These are phyloP conservation scores for Augochlorella aurata DNA, from an alignment of 2,888 invertebrate species.

Conservation along the genomic window DNA sequence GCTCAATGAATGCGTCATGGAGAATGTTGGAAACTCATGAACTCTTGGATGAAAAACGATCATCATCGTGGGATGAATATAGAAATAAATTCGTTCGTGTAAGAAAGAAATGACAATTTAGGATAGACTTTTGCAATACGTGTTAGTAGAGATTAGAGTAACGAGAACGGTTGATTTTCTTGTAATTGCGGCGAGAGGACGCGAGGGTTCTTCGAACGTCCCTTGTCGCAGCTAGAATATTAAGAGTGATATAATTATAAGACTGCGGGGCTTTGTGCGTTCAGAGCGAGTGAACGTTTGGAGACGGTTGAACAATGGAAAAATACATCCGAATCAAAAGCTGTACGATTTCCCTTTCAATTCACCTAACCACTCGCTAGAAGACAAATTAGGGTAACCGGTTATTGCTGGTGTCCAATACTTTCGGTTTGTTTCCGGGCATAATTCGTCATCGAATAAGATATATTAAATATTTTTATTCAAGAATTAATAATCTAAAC, in stretches of 20 bases:
- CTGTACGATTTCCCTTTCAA: background rate
- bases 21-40: background rate
- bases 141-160: background rate
- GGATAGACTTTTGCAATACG: background rate
- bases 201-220: background rate
- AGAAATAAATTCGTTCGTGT: constrained; percentile 3
- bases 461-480: no score
- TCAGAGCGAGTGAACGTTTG: background rate
- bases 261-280: background rate
- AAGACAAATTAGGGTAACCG: background rate
- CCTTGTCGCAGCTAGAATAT: background rate
- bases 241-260: background rate
- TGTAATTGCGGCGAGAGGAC: background rate
- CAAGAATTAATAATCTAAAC: no score
- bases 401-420: no score
- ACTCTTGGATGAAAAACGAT: background rate
- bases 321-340: background rate
- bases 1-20: constrained; percentile 3
- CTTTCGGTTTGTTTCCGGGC: no score
- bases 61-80: background rate
- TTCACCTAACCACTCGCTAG: background rate
- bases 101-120: background rate
- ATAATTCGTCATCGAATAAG: no score
- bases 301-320: background rate
- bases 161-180: constrained; percentile 2